Percentiles rank a stretch among this genome's conserved stretches.
Evolutionary conservation across 2,797 vertebrate species (phyloP).

Genomic region (Ctenopoma multispine): DNA sequence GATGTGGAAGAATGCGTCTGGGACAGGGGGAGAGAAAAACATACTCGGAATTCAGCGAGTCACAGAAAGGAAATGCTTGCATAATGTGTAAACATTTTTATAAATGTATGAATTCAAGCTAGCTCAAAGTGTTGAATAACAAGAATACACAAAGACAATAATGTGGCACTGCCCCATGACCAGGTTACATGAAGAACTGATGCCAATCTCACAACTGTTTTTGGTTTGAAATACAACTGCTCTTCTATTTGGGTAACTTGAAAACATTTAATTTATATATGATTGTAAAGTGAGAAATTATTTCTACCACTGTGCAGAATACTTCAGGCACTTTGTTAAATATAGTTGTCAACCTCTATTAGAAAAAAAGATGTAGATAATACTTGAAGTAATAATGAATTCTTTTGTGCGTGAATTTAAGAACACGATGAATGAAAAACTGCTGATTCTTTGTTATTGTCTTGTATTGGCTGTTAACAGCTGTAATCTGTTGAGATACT

Average conservation of each 20-base stretch:
- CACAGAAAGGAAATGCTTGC: not conserved
- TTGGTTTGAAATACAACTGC: not conserved
- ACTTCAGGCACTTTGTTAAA: constrained; percentile 60
- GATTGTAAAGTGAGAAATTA: constrained; percentile 42
- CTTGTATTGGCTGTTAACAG: not conserved
- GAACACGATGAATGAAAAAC: not conserved
- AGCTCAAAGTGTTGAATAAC: not conserved
- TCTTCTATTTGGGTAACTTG: constrained; percentile 38
- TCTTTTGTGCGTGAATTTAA: constrained; percentile 24
- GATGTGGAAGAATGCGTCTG: constrained; percentile 5
- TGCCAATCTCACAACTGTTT: constrained; percentile 1
- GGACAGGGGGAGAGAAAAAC: not conserved
- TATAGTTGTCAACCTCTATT: constrained; percentile 25
- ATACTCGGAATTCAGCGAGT: not conserved
- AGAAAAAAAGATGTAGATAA: constrained; percentile 42
- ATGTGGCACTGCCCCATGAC: not conserved
- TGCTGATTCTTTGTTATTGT: not conserved
- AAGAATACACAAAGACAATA: not conserved
- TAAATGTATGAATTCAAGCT: constrained; percentile 6
- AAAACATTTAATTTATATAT: constrained; percentile 45
- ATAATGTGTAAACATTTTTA: not conserved
- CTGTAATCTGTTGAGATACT: not conserved
- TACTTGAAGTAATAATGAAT: constrained; percentile 44
- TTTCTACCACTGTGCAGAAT: constrained; percentile 51
- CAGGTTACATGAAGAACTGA: not conserved